Evolutionary conservation across 2,888 invertebrate genomes (phyloP), one percentile per base, ranked within the genome.

Genomic region (Neocrepidodera transversa): DNA sequence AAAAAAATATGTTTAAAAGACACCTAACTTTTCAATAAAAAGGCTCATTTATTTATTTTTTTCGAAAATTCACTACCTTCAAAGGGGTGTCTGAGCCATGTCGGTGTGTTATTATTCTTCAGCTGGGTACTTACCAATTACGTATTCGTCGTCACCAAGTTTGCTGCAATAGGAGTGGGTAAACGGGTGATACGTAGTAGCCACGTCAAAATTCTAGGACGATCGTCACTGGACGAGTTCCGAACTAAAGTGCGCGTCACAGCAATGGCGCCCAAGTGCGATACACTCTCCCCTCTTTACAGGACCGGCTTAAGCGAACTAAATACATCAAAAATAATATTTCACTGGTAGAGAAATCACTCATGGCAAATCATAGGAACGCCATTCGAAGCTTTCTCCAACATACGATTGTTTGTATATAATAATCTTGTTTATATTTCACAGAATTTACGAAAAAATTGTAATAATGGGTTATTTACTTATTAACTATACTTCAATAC

Each of bases 81-180:
- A 30, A 72, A 71, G 74, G 75, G 73, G 63, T 72, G 76, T 72
- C 76, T 77, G 78, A 79, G 78, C 82, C 82, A 82, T 81, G 82
- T 80, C 81, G 79, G 58, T 79, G 58, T 82, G 83, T 82, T 84
- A 82, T 83, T 83, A 82, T 84, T 83, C 84, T 83, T 83, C 83
- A 82, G 82, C 83, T 83, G 84, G 86, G 87, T 87, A 89, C 89
- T 89, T 89, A 90, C 89, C 74, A 89, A 91, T 92, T 92, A 92
- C 92, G 92, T 91, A 91, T 91, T 91, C 90, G 89, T 92, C 92
- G 92, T 92, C 92, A 92, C 91, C 88, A 89, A 88, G 86, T 91
- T 90, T 90, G 90, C 90, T 88, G 91, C 90, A 88, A 90, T 90
- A 89, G 90, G 91, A 92, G 89, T 92, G 92, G 92, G 90, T 89